A percentile compares a stretch with the other conserved stretches of the same genome.
These are phyloP conservation scores for Chloroclystis v-ata DNA, from an alignment of 2,888 invertebrate genomes.

Conservation along the genomic window DNA sequence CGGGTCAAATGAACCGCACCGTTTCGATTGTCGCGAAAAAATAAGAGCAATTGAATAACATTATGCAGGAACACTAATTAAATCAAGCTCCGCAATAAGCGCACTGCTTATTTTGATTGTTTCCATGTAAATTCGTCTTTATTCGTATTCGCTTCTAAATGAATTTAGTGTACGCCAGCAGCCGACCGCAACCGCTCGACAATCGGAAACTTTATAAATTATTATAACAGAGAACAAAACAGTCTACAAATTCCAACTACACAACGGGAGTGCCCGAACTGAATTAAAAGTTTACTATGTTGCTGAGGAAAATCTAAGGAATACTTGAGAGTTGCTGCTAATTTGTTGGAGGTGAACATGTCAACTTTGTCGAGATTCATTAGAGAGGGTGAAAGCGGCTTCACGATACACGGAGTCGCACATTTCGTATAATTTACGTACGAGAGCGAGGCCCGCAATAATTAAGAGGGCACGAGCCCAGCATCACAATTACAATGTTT, in stretches of 20 bases:
- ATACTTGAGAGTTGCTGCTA: constrained; percentile 19
- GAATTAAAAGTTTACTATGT: constrained; percentile 51
- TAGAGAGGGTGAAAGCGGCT: constrained; percentile 16
- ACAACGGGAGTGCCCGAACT: constrained; percentile 48
- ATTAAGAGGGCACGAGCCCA: constrained; percentile 48
- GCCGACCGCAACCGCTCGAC: constrained; percentile 48
- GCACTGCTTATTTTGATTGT: constrained; percentile 63
- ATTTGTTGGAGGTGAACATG: constrained; percentile 22
- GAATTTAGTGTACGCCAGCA: constrained; percentile 55
- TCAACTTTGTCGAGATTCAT: constrained; percentile 22
- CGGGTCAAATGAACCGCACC: constrained; percentile 24
- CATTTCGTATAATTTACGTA: constrained; percentile 35
- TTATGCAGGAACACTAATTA: constrained; percentile 56
- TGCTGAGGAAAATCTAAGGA: constrained; percentile 36
- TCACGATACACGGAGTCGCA: constrained; percentile 30
- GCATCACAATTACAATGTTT: constrained; percentile 46
- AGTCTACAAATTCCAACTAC: constrained; percentile 54
- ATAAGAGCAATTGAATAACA: constrained; percentile 44
- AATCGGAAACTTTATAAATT: constrained; percentile 61
- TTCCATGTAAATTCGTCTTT: constrained; percentile 61
- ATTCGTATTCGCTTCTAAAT: constrained; percentile 60
- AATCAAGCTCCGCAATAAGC: constrained; percentile 55
- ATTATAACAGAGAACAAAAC: constrained; percentile 59
- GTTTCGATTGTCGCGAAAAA: constrained; percentile 41
- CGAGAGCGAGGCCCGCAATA: constrained; percentile 38